Base-by-base conservation (phyloP, 2,888 invertebrate genomes). In the Pardosa pseudoannulata region DNA sequence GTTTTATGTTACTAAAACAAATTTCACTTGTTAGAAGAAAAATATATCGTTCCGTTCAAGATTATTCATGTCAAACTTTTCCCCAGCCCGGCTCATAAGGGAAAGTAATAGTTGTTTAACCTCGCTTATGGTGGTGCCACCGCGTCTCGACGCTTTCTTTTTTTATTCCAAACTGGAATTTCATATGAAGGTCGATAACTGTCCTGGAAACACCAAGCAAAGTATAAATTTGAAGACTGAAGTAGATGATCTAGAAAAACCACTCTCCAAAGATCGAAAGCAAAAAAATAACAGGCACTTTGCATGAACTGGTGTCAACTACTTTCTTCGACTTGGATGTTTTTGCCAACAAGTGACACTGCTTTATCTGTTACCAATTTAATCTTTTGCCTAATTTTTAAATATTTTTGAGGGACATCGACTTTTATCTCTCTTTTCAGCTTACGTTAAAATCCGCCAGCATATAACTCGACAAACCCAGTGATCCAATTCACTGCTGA, bases 111-210 rank as follows among this genome's bases (percentile, higher is more conserved):
- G 50, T 67, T 28, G 41, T 16, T 9, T 16, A 13, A 16, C 41
- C 41, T 36, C 36, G 5, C 36, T 36, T 2, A 46, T 9, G 16
- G 13, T 0, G 64, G 7, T 65, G 64, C 28, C 16, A 29, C n/a
- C 64, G 6, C 13, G 13, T 65, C 31, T 65, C n/a, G 13, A 16
- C 9, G 13, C 0, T 29, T 65, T 31, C 29, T 65, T 13, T 13
- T 29, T 65, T 29, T 65, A 29, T 75, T 19, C 16, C 29, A 23
- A 76, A 83, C 71, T 83, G 50, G 70, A 76, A 71, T 82, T 64
- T 50, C 64, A 70, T 70, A 50, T 83, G 72, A 83, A 83, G 83
- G 83, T 83, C 72, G 72, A 82, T 82, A 82, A 81, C 81, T 81
- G 81, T 28, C 70, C 81, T 68, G 68, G 67, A 81, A 81, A 46